phyloP scores from a whole-genome alignment of 2,888 invertebrate species.

The Aspidiotus destructor region DNA sequence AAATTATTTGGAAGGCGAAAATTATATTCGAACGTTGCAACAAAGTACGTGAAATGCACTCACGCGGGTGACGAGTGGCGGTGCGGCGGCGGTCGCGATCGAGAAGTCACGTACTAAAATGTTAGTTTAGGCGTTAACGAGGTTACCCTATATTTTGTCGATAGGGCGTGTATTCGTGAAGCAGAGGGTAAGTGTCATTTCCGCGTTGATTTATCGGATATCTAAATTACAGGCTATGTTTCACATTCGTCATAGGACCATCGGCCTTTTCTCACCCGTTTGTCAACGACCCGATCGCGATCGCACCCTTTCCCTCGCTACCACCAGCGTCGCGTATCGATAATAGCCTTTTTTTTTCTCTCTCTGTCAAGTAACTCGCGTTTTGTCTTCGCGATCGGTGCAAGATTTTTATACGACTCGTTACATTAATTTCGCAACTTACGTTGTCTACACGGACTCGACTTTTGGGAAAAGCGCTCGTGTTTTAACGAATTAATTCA shows the following conservation, averaged over 20 bases:
- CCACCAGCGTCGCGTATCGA: neutral
- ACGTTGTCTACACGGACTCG: neutral
- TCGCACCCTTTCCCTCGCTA: no score
- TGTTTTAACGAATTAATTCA: neutral
- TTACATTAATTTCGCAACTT: neutral
- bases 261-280: neutral
- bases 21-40: no score
- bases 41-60: no score
- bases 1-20: no score
- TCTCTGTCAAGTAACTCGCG: neutral
- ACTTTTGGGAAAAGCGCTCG: neutral
- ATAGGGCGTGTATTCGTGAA: no score
- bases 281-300: no score
- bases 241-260: constrained; percentile 10
- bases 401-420: no score
- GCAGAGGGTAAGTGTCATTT: constrained; percentile 15
- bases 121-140: constrained; percentile 7
- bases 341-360: neutral
- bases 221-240: constrained; percentile 13
- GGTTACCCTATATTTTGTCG: constrained; percentile 3
- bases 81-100: neutral
- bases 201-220: constrained; percentile 13
- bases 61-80: neutral
- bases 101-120: no score
- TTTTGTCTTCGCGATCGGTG: neutral